Percentiles rank a stretch among this genome's conserved stretches.
Evolutionary conservation across 2,113 vertebrate species (phyloP).

Genomic region (Polyodon spathula): DNA sequence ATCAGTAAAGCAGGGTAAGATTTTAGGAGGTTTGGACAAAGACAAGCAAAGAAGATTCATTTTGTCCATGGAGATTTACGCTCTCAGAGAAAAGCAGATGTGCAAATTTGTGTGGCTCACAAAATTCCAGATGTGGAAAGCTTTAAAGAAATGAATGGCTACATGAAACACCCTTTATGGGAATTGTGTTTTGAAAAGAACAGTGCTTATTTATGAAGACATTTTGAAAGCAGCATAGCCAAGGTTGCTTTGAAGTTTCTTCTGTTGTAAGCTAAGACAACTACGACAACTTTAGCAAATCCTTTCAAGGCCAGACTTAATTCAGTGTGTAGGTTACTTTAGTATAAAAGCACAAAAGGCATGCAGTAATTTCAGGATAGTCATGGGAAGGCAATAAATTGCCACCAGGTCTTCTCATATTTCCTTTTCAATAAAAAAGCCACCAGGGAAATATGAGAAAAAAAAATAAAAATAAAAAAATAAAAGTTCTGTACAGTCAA

Average conservation of each 20-base stretch:
- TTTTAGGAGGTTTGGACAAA: too few relatives aligned
- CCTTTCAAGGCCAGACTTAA: neutral
- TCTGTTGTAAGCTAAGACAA: neutral
- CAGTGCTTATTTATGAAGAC: neutral
- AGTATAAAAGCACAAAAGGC: conserved; percentile 29
- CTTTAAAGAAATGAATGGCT: neutral
- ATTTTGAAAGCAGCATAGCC: neutral
- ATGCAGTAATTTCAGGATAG: conserved; percentile 61
- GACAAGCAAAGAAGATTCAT: too few relatives aligned
- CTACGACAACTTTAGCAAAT: neutral
- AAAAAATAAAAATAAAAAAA: too few relatives aligned
- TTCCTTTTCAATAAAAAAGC: conserved; percentile 66
- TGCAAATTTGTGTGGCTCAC: too few relatives aligned
- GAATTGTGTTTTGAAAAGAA: neutral
- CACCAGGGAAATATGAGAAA: conserved; percentile 57
- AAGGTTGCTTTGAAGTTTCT: neutral
- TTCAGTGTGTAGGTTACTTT: neutral
- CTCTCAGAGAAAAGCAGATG: too few relatives aligned
- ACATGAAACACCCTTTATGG: neutral
- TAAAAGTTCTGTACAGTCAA: conserved; percentile 58
- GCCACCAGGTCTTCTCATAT: conserved; percentile 67
- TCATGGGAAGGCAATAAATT: conserved; percentile 63
- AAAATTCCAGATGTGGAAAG: neutral
- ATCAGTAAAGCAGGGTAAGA: too few relatives aligned
- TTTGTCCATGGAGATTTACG: too few relatives aligned